Evolutionary conservation across 2,113 vertebrate genomes (phyloP).

Genomic region (Baryphthengus martii): DNA sequence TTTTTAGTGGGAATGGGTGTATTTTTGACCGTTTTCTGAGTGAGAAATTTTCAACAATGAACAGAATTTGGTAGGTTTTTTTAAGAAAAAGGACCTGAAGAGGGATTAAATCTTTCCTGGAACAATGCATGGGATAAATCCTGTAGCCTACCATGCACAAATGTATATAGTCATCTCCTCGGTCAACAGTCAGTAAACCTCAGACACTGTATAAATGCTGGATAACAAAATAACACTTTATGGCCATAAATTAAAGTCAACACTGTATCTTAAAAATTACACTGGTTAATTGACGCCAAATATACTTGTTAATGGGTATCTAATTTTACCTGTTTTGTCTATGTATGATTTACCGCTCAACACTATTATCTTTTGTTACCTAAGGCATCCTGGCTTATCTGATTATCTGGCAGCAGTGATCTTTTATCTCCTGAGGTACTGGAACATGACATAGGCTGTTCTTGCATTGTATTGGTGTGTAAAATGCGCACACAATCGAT

Average conservation of each 20-base stretch:
- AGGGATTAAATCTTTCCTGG: background rate
- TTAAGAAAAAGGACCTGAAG: background rate
- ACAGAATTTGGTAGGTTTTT: background rate
- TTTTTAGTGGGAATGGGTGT: conserved; percentile 35
- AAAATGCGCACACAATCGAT: background rate
- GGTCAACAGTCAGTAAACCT: conserved; percentile 33
- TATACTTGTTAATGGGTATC: background rate
- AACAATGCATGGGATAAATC: conserved; percentile 44
- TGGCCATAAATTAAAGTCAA: conserved; percentile 11
- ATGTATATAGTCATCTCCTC: conserved; percentile 39
- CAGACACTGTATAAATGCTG: background rate
- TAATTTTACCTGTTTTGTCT: conserved; percentile 43
- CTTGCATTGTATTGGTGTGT: background rate
- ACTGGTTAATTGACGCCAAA: conserved; percentile 17
- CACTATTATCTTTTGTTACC: conserved; percentile 10
- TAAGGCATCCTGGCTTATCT: conserved; percentile 24
- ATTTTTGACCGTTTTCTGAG: background rate
- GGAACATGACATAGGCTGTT: background rate
- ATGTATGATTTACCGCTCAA: conserved; percentile 17
- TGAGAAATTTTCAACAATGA: conserved; percentile 49
- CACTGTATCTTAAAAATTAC: background rate
- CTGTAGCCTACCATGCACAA: background rate
- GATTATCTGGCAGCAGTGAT: conserved; percentile 12
- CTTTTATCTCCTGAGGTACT: background rate
- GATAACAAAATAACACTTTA: background rate